These are phyloP conservation scores for Sebastes trivittatus DNA, from an alignment of 2,797 vertebrate genomes.

Conservation along the genomic window DNA sequence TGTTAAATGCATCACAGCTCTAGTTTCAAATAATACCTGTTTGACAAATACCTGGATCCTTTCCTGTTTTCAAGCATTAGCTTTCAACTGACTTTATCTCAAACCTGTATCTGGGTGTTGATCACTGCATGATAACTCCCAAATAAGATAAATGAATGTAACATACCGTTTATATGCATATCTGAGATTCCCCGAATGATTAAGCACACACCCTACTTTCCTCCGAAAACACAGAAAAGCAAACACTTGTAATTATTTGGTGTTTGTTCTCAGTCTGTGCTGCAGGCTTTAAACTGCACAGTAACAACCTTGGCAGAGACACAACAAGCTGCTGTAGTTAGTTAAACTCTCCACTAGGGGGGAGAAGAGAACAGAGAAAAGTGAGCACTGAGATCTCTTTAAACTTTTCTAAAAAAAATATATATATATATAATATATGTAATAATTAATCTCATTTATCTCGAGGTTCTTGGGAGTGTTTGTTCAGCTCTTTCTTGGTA, in stretches of 20 bases:
- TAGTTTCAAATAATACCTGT: background rate
- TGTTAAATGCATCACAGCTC: background rate
- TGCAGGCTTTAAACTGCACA: slow-evolving; percentile 47
- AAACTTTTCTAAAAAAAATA: background rate
- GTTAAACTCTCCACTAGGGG: slow-evolving; percentile 25
- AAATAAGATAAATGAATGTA: background rate
- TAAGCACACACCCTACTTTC: background rate
- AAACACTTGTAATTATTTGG: slow-evolving; percentile 46
- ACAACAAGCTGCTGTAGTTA: slow-evolving; percentile 16
- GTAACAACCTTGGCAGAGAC: slow-evolving; percentile 51
- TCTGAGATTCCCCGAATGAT: background rate
- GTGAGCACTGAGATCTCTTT: background rate
- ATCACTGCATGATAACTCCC: background rate
- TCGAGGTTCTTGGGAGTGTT: background rate
- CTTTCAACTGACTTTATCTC: background rate
- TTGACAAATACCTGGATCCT: background rate
- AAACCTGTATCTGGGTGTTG: background rate
- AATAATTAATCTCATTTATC: background rate
- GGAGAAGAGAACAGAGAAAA: slow-evolving; percentile 48
- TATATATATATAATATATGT: background rate
- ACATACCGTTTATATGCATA: background rate
- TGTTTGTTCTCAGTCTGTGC: slow-evolving; percentile 38
- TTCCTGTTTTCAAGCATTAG: background rate
- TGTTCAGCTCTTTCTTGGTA: background rate
- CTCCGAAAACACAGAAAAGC: slow-evolving; percentile 16